Evolutionary conservation across 1,140 invertebrate genomes (phyloP).

Genomic region (Galendromus occidentalis): DNA sequence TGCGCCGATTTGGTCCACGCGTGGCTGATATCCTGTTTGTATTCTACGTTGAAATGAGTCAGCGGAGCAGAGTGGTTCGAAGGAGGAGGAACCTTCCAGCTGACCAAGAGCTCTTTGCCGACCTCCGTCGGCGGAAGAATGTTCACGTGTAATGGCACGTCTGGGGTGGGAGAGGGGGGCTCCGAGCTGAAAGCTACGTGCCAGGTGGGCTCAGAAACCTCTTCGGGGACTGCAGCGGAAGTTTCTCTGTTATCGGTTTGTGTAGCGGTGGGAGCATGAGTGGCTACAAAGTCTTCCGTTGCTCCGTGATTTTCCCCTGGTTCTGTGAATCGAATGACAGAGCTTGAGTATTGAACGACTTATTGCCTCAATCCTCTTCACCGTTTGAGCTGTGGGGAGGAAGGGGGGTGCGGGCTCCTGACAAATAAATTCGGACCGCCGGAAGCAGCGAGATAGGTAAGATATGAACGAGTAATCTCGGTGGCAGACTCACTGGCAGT

Average conservation of each 20-base stretch:
- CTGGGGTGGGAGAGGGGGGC: not conserved
- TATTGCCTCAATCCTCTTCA: not conserved
- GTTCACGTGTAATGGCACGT: not conserved
- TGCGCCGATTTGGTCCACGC: conserved; percentile 6
- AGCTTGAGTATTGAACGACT: too few species aligned
- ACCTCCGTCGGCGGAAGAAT: not conserved
- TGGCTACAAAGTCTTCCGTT: too few species aligned
- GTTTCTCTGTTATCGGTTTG: too few species aligned
- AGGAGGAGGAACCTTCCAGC: not conserved
- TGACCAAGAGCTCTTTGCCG: not conserved
- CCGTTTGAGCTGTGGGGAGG: too few species aligned
- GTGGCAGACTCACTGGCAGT: conserved; percentile 50
- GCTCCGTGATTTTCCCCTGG: too few species aligned
- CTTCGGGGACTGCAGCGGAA: not conserved
- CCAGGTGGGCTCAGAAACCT: not conserved
- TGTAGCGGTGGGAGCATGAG: too few species aligned
- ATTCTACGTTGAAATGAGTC: conserved; percentile 6
- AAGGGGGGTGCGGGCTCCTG: too few species aligned
- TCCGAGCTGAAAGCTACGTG: not conserved
- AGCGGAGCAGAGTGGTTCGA: not conserved
- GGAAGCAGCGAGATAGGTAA: not conserved
- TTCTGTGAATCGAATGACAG: too few species aligned
- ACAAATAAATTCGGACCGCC: too few species aligned
- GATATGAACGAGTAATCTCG: not conserved
- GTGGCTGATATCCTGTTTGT: conserved; percentile 6